phyloP scores from a whole-genome alignment of 2,888 invertebrate species.

The Galeopsomyia nigrocyanea region DNA sequence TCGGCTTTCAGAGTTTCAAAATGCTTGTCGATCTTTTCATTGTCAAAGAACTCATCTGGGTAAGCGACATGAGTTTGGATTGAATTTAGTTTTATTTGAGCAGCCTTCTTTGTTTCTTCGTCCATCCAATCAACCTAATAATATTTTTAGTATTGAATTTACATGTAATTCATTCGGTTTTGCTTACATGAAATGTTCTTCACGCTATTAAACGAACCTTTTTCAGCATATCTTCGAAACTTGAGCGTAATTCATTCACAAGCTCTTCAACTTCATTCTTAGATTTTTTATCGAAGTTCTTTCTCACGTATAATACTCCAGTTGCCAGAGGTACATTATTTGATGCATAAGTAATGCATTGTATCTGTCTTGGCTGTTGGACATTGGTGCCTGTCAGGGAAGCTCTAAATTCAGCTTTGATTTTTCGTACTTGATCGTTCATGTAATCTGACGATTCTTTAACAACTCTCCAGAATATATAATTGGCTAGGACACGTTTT shows the following conservation, averaged over 20 bases:
- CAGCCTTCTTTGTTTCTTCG: too few species aligned
- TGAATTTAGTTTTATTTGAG: too few species aligned
- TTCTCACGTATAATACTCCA: conserved; percentile 87
- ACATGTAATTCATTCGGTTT: too few species aligned
- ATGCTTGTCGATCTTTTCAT: too few species aligned
- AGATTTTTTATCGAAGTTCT: conserved; percentile 87
- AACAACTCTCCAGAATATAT: conserved; percentile 70
- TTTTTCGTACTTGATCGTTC: conserved; percentile 59
- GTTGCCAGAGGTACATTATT: conserved; percentile 81
- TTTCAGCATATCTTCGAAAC: conserved; percentile 84
- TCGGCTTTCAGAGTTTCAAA: too few species aligned
- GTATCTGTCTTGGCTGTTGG: conserved; percentile 77
- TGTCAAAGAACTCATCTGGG: too few species aligned
- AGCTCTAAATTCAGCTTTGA: conserved; percentile 65
- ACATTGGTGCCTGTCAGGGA: conserved; percentile 70
- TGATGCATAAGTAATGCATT: conserved; percentile 86
- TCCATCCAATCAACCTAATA: too few species aligned
- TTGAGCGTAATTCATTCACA: conserved; percentile 80
- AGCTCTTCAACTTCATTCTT: conserved; percentile 89
- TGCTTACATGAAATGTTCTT: too few species aligned
- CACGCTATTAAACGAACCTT: too few species aligned
- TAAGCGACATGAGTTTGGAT: too few species aligned
- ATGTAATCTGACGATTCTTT: conserved; percentile 64
- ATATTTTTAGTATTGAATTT: not conserved
- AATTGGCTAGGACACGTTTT: conserved; percentile 70